These are phyloP conservation scores for Plumapathes pennacea DNA, from an alignment of 92 coral and sea anemone species.

Conservation along the genomic window DNA sequence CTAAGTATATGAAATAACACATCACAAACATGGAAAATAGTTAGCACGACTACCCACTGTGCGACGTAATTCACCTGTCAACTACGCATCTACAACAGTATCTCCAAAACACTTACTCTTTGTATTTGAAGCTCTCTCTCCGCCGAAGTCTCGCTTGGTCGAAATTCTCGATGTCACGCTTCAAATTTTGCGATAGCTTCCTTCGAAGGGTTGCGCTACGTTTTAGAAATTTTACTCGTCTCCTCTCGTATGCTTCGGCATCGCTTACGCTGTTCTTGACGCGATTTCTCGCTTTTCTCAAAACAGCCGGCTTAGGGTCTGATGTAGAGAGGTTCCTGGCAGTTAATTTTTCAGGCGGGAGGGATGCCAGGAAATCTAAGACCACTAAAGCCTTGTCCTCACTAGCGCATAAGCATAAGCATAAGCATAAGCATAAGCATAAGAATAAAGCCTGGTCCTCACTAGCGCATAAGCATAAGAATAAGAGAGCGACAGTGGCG, in stretches of 20 bases:
- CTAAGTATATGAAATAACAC: too few species aligned
- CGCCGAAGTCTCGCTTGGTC: slow-evolving; percentile 46
- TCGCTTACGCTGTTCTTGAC: slow-evolving; percentile 87
- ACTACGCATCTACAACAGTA: too few species aligned
- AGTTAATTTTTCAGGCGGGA: slow-evolving; percentile 77
- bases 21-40: too few species aligned
- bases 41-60: too few species aligned
- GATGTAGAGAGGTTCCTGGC: slow-evolving; percentile 67
- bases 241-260: slow-evolving; percentile 71
- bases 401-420: too few species aligned
- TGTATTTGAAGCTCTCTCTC: slow-evolving; percentile 23
- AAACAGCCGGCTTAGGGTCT: slow-evolving; percentile 47
- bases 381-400: too few species aligned
- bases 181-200: slow-evolving; percentile 78
- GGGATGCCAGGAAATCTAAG: slow-evolving; percentile 72
- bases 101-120: too few species aligned
- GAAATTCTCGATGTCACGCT: slow-evolving; percentile 79
- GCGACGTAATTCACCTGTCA: too few species aligned
- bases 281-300: slow-evolving; percentile 35
- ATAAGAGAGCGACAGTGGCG: too few species aligned
- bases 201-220: slow-evolving; percentile 82
- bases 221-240: slow-evolving; percentile 66
- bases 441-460: too few species aligned
- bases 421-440: too few species aligned
- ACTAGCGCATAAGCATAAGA: too few species aligned